A percentile compares a stretch with the other conserved stretches of the same genome.
Evolutionary conservation across 2,888 invertebrate genomes (phyloP).

Genomic region (Dugesia japonica): DNA sequence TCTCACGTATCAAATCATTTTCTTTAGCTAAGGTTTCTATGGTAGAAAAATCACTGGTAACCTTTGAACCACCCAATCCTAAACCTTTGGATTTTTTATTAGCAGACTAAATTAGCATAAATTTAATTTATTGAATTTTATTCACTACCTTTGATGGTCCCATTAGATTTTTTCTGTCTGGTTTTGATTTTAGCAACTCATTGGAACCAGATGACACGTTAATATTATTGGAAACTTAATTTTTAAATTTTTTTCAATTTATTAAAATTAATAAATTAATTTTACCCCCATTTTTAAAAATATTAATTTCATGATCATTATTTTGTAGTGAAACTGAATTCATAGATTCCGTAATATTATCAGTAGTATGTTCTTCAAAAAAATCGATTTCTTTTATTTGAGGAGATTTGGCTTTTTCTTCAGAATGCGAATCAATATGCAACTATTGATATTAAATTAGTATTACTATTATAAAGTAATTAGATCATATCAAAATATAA

Average conservation of each 20-base stretch:
- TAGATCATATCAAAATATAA: too few relatives aligned
- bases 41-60: conserved; percentile 80
- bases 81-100: conserved; percentile 21
- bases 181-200: conserved; percentile 39
- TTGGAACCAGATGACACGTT: conserved; percentile 38
- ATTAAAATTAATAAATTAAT: conserved; percentile 35
- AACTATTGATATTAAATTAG: too few relatives aligned
- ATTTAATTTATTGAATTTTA: background rate
- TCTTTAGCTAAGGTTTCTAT: conserved; percentile 74
- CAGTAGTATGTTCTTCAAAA: conserved; percentile 60
- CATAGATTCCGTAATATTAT: conserved; percentile 35
- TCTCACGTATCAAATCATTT: conserved; percentile 60
- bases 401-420: conserved; percentile 36
- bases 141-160: background rate
- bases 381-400: conserved; percentile 66
- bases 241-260: conserved; percentile 39
- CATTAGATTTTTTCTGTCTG: conserved; percentile 49
- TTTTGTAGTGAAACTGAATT: conserved; percentile 17
- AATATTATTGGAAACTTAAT: background rate
- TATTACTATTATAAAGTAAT: too few relatives aligned
- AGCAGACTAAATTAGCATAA: background rate
- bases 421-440: conserved; percentile 57
- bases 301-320: conserved; percentile 34
- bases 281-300: conserved; percentile 35
- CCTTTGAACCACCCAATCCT: conserved; percentile 77